Conservation (phyloP, 2,797 vertebrate genomes). For the Muscicapa striata region DNA sequence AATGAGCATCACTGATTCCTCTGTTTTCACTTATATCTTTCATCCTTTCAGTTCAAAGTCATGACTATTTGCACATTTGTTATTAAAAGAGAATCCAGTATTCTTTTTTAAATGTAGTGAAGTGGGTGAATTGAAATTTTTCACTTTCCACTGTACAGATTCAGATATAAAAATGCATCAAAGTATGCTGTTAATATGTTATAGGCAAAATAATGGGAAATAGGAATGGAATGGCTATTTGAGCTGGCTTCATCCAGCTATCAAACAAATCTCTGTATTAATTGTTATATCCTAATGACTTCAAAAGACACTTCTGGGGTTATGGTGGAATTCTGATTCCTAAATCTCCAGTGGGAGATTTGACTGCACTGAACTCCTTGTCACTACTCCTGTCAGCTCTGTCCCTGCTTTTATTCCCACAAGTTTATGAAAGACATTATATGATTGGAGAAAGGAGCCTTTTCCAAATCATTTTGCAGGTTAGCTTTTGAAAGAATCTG, state of each 20-base stretch:
- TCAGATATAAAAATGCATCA: slow-evolving; percentile 2
- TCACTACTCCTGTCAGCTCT: neutral
- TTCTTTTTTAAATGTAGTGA: slow-evolving; percentile 4
- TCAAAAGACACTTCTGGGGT: neutral
- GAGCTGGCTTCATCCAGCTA: neutral
- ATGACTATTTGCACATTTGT: slow-evolving; percentile 7
- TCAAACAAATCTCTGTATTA: slow-evolving; percentile 28
- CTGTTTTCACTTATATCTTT: neutral
- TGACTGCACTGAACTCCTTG: neutral
- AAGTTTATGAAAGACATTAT: neutral
- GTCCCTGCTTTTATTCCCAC: neutral
- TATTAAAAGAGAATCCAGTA: neutral
- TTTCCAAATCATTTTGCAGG: neutral
- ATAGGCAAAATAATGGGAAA: slow-evolving; percentile 10
- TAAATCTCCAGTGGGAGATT: neutral
- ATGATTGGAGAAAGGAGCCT: neutral
- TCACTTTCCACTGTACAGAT: neutral
- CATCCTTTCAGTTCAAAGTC: slow-evolving; percentile 18
- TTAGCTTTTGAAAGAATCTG: neutral
- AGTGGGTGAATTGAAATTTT: slow-evolving; percentile 19
- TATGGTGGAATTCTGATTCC: neutral
- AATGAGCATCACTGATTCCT: neutral
- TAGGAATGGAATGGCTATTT: neutral
- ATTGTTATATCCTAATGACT: slow-evolving; percentile 23
- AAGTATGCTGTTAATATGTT: neutral